Base-by-base conservation (phyloP, 1,140 invertebrate genomes). In the Nilaparvata lugens region DNA sequence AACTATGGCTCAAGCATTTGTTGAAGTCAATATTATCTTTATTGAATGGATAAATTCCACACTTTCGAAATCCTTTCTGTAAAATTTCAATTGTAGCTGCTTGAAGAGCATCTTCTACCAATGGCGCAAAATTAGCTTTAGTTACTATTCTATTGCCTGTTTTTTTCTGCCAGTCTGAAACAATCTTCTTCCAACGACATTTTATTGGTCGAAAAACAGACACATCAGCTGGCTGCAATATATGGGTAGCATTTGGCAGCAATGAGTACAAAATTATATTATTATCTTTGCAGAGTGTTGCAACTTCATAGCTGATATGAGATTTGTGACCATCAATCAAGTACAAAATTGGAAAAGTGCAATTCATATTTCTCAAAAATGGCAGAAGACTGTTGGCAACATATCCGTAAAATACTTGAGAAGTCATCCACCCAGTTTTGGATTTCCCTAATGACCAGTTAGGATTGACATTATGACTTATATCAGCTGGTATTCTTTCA, bases 141-240 rank as follows among this genome's bases (percentile, higher is more conserved):
- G 43, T 45, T 3, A 45, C 43, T 45, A 13, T 5, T 13, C 13
- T 45, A 19, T 4, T 13, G 3, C 43, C 43, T 4, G 43, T 45
- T 13, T 13, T 45, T 45, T 4, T 13, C 43, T 5, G 43, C 61
- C 64, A 72, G 3, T 61, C 42, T 25, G 63, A 43, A 7, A 71
- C 62, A 54, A 59, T 60, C 57, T 68, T 65, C 53, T 66, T 67
- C 67, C 69, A 74, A 18, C 56, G 54, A 13, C 45, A 42, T 64
- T 73, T 73, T 2, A 71, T 38, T 11, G 70, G 69, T 23, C 64
- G 28, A 65, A 73, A 73, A 40, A 65, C 66, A 3, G 69, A 61
- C 11, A 74, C 70, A 53, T 75, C 73, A n/a, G 70, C 60, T 23
- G 72, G 72, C 54, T 74, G 71, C 23, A 71, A 53, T 38, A 74